Evolutionary conservation across 2,888 invertebrate genomes (phyloP), one percentile per base, ranked within the genome.

Genomic region (Acrobasis repandana): DNA sequence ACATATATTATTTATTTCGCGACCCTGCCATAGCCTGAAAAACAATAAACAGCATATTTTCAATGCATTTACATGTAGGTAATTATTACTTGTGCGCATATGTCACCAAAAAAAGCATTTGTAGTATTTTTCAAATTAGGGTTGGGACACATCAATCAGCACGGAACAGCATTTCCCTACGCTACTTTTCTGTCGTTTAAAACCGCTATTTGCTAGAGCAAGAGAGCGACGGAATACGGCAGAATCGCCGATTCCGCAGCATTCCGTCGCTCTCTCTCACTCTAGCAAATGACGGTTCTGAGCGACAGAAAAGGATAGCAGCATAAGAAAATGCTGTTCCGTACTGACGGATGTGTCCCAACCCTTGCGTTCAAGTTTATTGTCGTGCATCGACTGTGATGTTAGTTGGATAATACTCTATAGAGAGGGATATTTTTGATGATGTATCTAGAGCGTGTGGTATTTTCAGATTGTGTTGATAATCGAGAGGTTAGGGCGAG

Each of bases 381-480:
- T 71, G 14, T 18, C 46, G 43, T 56, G 60, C 64, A 61, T 58
- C 43, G 64, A 68, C 76, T 76, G 76, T 76, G 74, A 76, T 76
- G 69, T 69, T 72, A 75, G 67, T 66, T 68, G 76, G 70, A 65
- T 68, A 72, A 74, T 78, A 77, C 75, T 76, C 74, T 65, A 73
- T 68, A 63, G 52, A 65, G 63, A 67, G 65, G 66, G 75, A 76
- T 82, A 82, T 81, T 82, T 80, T 81, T 81, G 70, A 74, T 76
- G 68, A 65, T 72, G 70, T 73, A 72, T 60, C 48, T 43, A 63
- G 65, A 61, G 57, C 56, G 64, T 62, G 63, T 63, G 60, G 63
- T 67, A 65, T 68, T 61, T 59, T 63, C 36, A 33, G 33, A 61
- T 15, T 28, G 63, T 49, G 56, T 61, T 49, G 43, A 36, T 61